A percentile compares a stretch with the other conserved stretches of the same genome.
These are phyloP conservation scores for Cremastinae sp. DNA, from an alignment of 2,888 invertebrate species.

Conservation along the genomic window DNA sequence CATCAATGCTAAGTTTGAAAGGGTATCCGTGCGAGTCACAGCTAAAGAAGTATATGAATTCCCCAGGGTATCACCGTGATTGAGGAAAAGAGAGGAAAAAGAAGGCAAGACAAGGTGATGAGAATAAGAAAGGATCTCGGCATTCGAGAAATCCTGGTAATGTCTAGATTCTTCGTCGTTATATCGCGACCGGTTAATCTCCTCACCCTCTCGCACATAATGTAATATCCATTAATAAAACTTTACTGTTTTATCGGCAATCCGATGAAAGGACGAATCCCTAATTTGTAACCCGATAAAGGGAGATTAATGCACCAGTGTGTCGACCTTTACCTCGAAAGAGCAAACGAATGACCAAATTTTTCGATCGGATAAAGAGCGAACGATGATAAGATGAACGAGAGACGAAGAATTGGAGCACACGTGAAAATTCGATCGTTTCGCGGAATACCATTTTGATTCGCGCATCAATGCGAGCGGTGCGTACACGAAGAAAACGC, in stretches of 20 bases:
- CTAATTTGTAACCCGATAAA: constrained; percentile 48
- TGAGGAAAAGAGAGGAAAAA: constrained; percentile 24
- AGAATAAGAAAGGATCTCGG: constrained; percentile 33
- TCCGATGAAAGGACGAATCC: constrained; percentile 27
- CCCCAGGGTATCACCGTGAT: constrained; percentile 39
- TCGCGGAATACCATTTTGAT: neutral
- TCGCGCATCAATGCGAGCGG: constrained; percentile 6
- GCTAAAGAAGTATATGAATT: constrained; percentile 54
- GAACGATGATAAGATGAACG: no score
- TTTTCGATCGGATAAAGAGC: no score
- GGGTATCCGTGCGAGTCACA: constrained; percentile 38
- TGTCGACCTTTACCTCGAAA: no score
- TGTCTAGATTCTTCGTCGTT: constrained; percentile 47
- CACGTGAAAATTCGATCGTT: neutral
- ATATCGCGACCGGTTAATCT: constrained; percentile 45
- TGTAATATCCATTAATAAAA: constrained; percentile 52
- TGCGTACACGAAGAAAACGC: neutral
- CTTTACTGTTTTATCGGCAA: constrained; percentile 31
- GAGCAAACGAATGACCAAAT: no score
- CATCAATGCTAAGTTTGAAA: constrained; percentile 65
- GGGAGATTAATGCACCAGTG: constrained; percentile 28
- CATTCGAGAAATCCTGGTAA: constrained; percentile 53
- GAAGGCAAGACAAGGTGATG: constrained; percentile 4
- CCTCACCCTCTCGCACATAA: constrained; percentile 34
- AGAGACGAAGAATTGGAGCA: neutral